phyloP scores from a whole-genome alignment of 2,797 vertebrate genomes.

The Notolepis coatsorum region DNA sequence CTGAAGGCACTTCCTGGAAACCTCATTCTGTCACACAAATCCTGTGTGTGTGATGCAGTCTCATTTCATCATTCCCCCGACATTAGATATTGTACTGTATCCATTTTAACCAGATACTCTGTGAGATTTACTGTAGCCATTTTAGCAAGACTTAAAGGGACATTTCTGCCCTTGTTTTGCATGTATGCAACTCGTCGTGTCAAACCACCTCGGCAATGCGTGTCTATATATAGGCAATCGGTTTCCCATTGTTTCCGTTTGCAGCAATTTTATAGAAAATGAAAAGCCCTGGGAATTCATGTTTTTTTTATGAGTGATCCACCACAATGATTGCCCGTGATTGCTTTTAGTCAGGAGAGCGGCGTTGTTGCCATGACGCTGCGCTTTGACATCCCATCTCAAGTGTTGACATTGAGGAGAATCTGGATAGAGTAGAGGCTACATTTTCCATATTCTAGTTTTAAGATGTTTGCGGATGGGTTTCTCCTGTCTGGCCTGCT shows the following conservation, averaged over 20 bases:
- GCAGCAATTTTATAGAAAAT: constrained; percentile 6
- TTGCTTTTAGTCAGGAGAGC: constrained; percentile 15
- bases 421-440: constrained; percentile 6
- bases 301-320: constrained; percentile 43
- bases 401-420: constrained; percentile 27
- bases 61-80: constrained; percentile 49
- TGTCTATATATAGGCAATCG: not conserved
- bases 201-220: not conserved
- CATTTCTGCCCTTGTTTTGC: not conserved
- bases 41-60: constrained; percentile 28
- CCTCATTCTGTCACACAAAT: constrained; percentile 63
- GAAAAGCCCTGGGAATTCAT: constrained; percentile 20
- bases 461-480: constrained; percentile 4
- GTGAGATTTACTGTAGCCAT: constrained; percentile 17
- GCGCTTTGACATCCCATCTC: constrained; percentile 21
- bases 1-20: constrained; percentile 33
- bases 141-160: constrained; percentile 1
- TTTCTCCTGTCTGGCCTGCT: constrained; percentile 20
- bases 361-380: constrained; percentile 17
- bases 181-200: not conserved
- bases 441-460: constrained; percentile 2
- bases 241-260: not conserved
- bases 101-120: constrained; percentile 12
- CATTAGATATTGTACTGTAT: constrained; percentile 27
- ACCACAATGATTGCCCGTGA: constrained; percentile 34